Base-by-base conservation (phyloP, 2,797 vertebrate species). In the Graptemys geographica region DNA sequence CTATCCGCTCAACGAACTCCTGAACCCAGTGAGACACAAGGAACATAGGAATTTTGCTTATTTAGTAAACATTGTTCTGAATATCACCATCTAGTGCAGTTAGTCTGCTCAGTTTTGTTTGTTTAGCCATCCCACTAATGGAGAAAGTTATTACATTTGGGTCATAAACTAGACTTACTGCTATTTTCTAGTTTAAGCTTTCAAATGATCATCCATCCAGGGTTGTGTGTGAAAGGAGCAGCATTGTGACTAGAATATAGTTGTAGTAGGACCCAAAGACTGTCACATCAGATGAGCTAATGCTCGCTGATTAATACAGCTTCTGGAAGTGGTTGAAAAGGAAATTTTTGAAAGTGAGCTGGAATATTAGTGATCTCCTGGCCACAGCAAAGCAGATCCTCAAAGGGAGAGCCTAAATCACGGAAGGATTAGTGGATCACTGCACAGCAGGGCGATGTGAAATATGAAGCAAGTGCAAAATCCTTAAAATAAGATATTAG, bases 371-470 rank as follows among this genome's bases (percentile, higher is more conserved):
- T 94, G 96, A 90, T 95, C 92, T 96, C 97, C 96, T 96, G 95
- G 94, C 95, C 96, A 97, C 96, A 96, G 96, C 88, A 96, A 96
- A 96, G 94, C 96, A 96, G 83, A 96, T 90, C 84, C 96, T 96
- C 84, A 89, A 91, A 96, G 94, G 89, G 86, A 8, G 55, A 96
- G 86, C 94, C 94, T 83, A 76, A 95, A 92, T 96, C 95, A 92
- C 83, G 65, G 16, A 93, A 96, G 95, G 93, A 94, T 97, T 95
- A 88, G 89, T 89, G 94, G 96, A 90, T 95, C 94, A 89, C 93
- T 91, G 89, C 95, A 86, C 96, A 78, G 92, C 96, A 93, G 93
- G 94, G 92, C 96, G 95, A 92, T 95, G 91, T 96, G 90, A 91
- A 94, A 96, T 93, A 94, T 92, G 96, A 88, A 90, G 79, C 79